These are phyloP conservation scores for Corapipo altera DNA, from an alignment of 2,113 vertebrate species.

Conservation along the genomic window DNA sequence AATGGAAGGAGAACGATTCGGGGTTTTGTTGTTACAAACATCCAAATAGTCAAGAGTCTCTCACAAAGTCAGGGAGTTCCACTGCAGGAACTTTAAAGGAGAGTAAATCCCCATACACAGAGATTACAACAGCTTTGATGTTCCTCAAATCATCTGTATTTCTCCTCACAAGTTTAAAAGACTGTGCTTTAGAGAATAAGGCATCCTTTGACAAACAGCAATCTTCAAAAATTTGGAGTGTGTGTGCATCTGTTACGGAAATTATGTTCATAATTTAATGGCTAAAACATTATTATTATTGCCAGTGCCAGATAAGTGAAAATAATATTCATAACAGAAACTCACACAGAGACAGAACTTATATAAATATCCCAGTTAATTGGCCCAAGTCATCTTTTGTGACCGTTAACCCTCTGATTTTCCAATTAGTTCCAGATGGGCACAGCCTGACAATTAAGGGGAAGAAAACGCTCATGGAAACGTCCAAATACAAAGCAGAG, in stretches of 20 bases:
- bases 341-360: not conserved
- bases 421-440: constrained; percentile 39
- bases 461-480: not conserved
- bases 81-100: constrained; percentile 16
- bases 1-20: not conserved
- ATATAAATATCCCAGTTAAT: constrained; percentile 47
- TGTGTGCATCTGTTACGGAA: not conserved
- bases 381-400: constrained; percentile 35
- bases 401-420: constrained; percentile 54
- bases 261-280: not conserved
- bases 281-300: constrained; percentile 8
- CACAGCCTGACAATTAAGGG: not conserved
- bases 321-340: constrained; percentile 19
- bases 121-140: constrained; percentile 44
- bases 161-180: not conserved
- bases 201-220: not conserved
- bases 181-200: not conserved
- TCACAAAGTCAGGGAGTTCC: not conserved
- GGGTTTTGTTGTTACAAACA: not conserved
- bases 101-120: constrained; percentile 16
- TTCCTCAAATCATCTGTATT: constrained; percentile 9
- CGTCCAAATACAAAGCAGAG: not conserved
- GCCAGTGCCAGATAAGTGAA: constrained; percentile 9
- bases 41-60: not conserved
- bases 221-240: not conserved